phyloP scores from a whole-genome alignment of 1,140 invertebrate species.

The Ceratina calcarata region DNA sequence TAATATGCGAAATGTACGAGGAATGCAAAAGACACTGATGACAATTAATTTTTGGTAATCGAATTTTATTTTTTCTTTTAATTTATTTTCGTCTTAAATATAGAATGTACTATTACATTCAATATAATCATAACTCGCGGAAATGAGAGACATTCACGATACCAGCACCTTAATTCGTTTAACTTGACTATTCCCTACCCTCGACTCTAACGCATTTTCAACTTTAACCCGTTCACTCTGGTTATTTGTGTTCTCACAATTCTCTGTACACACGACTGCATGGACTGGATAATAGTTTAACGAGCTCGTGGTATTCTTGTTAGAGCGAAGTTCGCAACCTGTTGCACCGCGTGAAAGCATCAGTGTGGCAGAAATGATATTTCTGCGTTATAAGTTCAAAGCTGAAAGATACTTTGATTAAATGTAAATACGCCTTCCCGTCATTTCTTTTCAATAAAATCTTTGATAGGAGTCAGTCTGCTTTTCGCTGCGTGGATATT shows the following conservation, averaged over 20 bases:
- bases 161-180: neutral
- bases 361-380: constrained; percentile 33
- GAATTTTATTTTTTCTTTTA: too few relatives aligned
- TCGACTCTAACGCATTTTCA: constrained; percentile 3
- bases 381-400: neutral
- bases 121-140: too few relatives aligned
- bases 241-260: neutral
- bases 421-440: neutral
- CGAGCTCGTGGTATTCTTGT: constrained; percentile 70
- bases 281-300: constrained; percentile 72
- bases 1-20: too few relatives aligned
- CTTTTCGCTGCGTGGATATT: too few relatives aligned
- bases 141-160: neutral
- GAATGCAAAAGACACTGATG: too few relatives aligned
- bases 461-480: too few relatives aligned
- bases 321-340: constrained; percentile 68
- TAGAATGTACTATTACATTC: too few relatives aligned
- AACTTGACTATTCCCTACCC: neutral
- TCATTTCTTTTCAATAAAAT: neutral
- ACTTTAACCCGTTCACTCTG: neutral
- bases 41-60: too few relatives aligned
- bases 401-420: neutral
- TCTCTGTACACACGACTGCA: constrained; percentile 66
- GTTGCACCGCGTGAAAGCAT: constrained; percentile 60
- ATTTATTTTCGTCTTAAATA: too few relatives aligned